Conservation (phyloP, 2,888 invertebrate species). For the Spisula subtruncata region DNA sequence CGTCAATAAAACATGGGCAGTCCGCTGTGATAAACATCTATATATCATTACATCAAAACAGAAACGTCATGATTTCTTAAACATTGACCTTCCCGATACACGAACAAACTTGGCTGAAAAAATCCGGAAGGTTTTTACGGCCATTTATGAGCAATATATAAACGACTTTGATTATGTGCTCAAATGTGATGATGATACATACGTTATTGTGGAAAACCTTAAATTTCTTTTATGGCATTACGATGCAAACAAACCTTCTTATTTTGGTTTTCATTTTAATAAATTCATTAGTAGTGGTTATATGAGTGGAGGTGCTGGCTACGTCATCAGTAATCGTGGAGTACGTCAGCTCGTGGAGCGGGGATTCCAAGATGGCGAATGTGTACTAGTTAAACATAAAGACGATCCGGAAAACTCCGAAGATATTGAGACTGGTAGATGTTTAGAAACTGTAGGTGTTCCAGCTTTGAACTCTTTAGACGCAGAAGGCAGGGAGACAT, state of each 20-base stretch:
- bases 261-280: conserved; percentile 90
- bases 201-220: conserved; percentile 97
- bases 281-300: conserved; percentile 86
- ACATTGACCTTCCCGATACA: conserved; percentile 37
- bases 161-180: conserved; percentile 98
- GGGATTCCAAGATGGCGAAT: conserved; percentile 89
- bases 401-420: conserved; percentile 91
- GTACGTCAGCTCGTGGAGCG: conserved; percentile 92
- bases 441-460: conserved; percentile 90
- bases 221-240: conserved; percentile 94
- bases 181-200: conserved; percentile 99
- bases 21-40: conserved; percentile 90
- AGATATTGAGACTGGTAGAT: conserved; percentile 97
- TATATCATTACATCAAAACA: conserved; percentile 86
- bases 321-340: conserved; percentile 96
- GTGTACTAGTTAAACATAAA: conserved; percentile 88
- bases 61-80: conserved; percentile 89
- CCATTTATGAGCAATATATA: conserved; percentile 93
- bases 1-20: conserved; percentile 98
- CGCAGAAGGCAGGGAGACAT: conserved; percentile 93
- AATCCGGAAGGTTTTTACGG: conserved; percentile 96
- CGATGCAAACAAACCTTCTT: conserved; percentile 92
- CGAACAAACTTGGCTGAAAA: conserved; percentile 95
- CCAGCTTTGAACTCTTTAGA: conserved; percentile 96
- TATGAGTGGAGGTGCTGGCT: conserved; percentile 89